Base-by-base conservation (phyloP, 2,797 vertebrate species). In the Poecilia velifera region DNA sequence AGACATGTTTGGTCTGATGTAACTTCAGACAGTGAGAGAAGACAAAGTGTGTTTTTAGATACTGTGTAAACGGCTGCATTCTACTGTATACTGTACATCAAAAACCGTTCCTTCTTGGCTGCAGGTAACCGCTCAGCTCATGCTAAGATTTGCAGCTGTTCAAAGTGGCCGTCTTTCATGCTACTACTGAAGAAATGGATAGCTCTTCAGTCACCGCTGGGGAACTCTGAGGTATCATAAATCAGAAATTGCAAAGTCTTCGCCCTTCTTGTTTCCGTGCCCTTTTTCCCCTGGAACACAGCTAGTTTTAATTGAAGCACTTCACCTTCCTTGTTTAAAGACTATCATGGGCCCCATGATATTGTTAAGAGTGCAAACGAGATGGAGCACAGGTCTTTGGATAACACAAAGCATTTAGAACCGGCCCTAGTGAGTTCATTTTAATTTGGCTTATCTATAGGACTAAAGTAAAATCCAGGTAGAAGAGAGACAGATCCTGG, bases 401-500 rank as follows among this genome's bases (percentile, higher is more conserved):
- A 96, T 96, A 95, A 95, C 94, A 95, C 91, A 91, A 93, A 93
- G 93, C 92, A 86, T 96, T 96, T 95, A 94, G 88, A 96, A 93
- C 88, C 88, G 90, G 95, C 94, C 95, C 95, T 86, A 88, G 94
- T 89, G 93, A 94, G 93, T 95, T 96, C 93, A 95, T 95, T 96
- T 96, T 96, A 94, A 96, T 96, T 96, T 96, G 94, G 94, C 95
- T 96, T 96, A 96, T 96, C 95, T 95, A 90, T 78, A 76, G 76
- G 84, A 91, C 87, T 90, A 25, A 70, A 77, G 85, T 84, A 81
- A 91, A 91, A 93, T 92, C 91, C 95, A 96, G 95, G 95, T 96
- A 94, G 91, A 93, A 94, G 91, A 93, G 94, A 95, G 95, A 95
- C 94, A 95, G 95, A 96, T 96, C 92, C 88, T 31, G 0, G 93